These are phyloP conservation scores for Xanthia icteritia DNA, from an alignment of 2,888 invertebrate species.

Conservation along the genomic window DNA sequence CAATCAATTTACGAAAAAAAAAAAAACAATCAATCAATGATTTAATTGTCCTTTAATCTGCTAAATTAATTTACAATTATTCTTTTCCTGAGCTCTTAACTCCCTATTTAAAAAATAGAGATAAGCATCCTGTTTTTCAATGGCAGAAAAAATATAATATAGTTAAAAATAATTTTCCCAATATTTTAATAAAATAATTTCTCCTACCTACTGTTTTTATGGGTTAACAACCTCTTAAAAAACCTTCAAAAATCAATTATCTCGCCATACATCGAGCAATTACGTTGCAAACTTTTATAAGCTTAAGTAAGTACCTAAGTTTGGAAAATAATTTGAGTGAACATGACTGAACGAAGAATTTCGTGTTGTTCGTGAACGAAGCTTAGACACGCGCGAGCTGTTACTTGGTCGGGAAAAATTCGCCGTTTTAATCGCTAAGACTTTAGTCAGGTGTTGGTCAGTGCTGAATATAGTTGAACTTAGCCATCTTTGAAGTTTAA, in stretches of 20 bases:
- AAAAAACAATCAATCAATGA: neutral
- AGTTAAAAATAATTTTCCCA: neutral
- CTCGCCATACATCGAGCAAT: conserved; percentile 44
- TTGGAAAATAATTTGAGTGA: conserved; percentile 58
- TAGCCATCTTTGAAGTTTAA: neutral
- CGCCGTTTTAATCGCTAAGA: conserved; percentile 22
- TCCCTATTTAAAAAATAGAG: neutral
- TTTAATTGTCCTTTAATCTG: neutral
- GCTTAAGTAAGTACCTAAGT: conserved; percentile 40
- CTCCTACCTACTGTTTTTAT: neutral
- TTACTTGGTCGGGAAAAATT: conserved; percentile 39
- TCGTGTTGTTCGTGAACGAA: conserved; percentile 50
- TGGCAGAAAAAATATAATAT: neutral
- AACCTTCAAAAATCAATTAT: conserved; percentile 46
- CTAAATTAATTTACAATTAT: neutral
- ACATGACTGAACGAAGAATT: conserved; percentile 62
- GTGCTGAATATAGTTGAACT: neutral
- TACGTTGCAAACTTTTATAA: conserved; percentile 53
- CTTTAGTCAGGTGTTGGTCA: conserved; percentile 7
- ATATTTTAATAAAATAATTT: neutral
- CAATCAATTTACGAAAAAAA: too few species aligned
- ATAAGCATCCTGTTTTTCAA: neutral
- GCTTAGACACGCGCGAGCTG: conserved; percentile 52
- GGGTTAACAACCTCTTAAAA: conserved; percentile 23
- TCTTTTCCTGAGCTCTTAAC: neutral